Evolutionary conservation across 2,888 invertebrate species (phyloP).

Genomic region (Nematopogon swammerdamellus): DNA sequence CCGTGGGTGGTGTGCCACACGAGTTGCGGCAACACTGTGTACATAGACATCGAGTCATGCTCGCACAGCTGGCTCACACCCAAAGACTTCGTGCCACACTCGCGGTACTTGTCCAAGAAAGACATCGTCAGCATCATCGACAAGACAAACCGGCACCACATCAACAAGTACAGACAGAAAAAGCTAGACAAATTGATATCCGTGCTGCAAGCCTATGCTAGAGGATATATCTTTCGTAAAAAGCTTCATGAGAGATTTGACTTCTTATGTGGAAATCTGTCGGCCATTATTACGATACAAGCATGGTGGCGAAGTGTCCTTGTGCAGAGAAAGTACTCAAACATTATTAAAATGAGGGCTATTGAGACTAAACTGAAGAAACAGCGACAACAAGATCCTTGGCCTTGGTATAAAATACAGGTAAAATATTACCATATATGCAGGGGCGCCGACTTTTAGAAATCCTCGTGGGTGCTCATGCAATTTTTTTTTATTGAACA

Average conservation of each 20-base stretch:
- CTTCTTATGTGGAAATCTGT: conserved; percentile 36
- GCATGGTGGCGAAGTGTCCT: conserved; percentile 60
- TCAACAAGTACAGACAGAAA: conserved; percentile 36
- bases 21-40: conserved; percentile 46
- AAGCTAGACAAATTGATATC: conserved; percentile 41
- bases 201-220: conserved; percentile 57
- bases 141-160: conserved; percentile 41
- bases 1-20: conserved; percentile 53
- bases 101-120: conserved; percentile 43
- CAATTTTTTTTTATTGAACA: too few relatives aligned
- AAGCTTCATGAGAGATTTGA: conserved; percentile 31
- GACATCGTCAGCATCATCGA: conserved; percentile 36
- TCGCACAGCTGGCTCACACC: conserved; percentile 52
- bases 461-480: too few relatives aligned
- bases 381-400: conserved; percentile 35
- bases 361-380: conserved; percentile 34
- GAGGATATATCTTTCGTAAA: conserved; percentile 59
- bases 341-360: conserved; percentile 37
- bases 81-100: conserved; percentile 45
- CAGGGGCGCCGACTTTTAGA: too few relatives aligned
- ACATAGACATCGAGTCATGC: conserved; percentile 49
- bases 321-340: conserved; percentile 40
- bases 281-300: conserved; percentile 50
- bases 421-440: conserved; percentile 31
- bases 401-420: conserved; percentile 51